These are phyloP conservation scores for Ametastegia equiseti DNA, from an alignment of 2,888 invertebrate species.

Conservation along the genomic window DNA sequence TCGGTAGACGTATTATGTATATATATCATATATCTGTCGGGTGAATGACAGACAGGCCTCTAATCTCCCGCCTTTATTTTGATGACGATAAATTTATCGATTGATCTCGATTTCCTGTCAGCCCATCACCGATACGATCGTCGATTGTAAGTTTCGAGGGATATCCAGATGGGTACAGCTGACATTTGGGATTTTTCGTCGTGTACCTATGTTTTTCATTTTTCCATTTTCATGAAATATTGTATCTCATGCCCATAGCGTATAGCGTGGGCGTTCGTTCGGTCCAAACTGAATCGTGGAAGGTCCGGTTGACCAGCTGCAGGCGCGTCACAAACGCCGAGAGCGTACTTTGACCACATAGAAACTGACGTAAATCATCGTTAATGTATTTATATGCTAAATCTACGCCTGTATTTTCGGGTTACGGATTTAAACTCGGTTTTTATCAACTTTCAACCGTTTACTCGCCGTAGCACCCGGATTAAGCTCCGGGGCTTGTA, in stretches of 20 bases:
- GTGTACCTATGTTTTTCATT: not conserved
- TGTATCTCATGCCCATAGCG: no score
- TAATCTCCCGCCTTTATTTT: not conserved
- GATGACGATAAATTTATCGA: not conserved
- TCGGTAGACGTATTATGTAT: no score
- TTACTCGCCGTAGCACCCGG: not conserved
- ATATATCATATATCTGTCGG: not conserved
- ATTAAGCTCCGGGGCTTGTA: not conserved
- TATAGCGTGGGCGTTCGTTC: not conserved
- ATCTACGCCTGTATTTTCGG: conserved; percentile 27
- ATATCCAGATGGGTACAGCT: no score
- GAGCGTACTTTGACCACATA: conserved; percentile 24
- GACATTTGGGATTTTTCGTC: not conserved
- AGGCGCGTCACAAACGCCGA: conserved; percentile 16
- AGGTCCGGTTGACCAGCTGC: not conserved
- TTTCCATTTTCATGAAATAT: not conserved
- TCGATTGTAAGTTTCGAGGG: not conserved
- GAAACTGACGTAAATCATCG: conserved; percentile 42
- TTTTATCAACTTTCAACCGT: conserved; percentile 37
- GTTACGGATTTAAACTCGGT: conserved; percentile 26
- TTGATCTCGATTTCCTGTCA: not conserved
- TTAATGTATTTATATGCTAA: conserved; percentile 39
- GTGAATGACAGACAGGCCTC: not conserved
- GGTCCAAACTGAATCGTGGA: not conserved
- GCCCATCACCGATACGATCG: not conserved